A percentile compares a stretch with the other conserved stretches of the same genome.
These are phyloP conservation scores for Paratilapia polleni DNA, from an alignment of 2,113 vertebrate genomes.

Conservation along the genomic window DNA sequence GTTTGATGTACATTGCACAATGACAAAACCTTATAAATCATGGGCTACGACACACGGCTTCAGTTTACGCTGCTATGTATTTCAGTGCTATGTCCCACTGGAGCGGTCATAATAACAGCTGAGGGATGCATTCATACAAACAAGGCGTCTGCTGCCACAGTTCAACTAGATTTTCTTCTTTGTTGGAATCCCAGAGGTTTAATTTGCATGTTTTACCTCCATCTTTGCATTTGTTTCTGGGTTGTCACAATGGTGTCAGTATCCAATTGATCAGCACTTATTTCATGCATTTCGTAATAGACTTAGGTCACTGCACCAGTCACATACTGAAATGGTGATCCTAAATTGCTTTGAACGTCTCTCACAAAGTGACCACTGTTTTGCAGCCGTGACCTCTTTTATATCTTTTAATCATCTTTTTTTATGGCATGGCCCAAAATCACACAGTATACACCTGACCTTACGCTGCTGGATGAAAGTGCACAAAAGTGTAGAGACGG, in stretches of 20 bases:
- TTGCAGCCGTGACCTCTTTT: neutral
- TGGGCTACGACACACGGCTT: neutral
- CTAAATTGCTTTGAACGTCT: neutral
- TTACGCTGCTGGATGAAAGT: no score
- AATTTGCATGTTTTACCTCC: neutral
- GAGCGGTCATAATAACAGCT: neutral
- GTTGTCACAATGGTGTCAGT: neutral
- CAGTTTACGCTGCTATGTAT: neutral
- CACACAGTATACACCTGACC: neutral
- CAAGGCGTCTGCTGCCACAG: neutral
- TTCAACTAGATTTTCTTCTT: neutral
- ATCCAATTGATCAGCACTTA: no score
- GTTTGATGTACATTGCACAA: neutral
- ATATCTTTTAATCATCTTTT: neutral
- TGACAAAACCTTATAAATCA: constrained; percentile 10
- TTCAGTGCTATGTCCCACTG: neutral
- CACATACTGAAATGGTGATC: neutral
- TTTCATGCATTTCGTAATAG: neutral
- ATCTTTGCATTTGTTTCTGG: neutral
- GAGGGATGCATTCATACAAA: constrained; percentile 5
- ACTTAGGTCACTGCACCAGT: neutral
- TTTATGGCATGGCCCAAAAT: neutral
- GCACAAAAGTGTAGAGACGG: no score
- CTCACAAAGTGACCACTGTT: neutral
- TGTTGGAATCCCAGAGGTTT: neutral